phyloP scores from a whole-genome alignment of 2,888 invertebrate species.

The Tetragnatha montana region DNA sequence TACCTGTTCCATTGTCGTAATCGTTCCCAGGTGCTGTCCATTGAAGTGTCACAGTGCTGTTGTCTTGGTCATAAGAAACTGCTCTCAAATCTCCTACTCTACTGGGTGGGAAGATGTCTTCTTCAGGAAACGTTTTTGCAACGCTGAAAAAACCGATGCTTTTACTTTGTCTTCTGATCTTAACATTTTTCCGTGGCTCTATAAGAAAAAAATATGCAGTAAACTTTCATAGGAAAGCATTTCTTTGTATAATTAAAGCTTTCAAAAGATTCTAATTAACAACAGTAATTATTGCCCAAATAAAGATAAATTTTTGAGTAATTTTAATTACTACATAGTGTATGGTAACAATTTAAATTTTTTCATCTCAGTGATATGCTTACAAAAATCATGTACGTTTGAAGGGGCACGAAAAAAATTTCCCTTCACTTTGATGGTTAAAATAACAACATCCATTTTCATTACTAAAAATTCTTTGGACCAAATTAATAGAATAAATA shows the following conservation, averaged over 20 bases:
- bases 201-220: neutral
- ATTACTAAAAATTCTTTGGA: no score
- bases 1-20: slow-evolving; percentile 64
- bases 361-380: no score
- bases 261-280: no score
- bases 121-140: neutral
- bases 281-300: no score
- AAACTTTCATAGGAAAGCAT: neutral
- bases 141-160: slow-evolving; percentile 46
- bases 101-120: slow-evolving; percentile 58
- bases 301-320: no score
- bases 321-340: no score
- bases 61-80: slow-evolving; percentile 16
- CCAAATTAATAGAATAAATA: no score
- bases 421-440: no score
- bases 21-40: slow-evolving; percentile 69
- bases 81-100: slow-evolving; percentile 53
- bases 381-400: no score
- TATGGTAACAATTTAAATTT: no score
- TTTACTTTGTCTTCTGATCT: slow-evolving; percentile 31
- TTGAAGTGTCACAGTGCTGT: slow-evolving; percentile 39
- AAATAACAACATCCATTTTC: no score
- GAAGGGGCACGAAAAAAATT: no score
- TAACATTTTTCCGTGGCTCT: neutral
- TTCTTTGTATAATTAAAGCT: neutral